Evolutionary conservation across 1,140 invertebrate genomes (phyloP), one percentile per base, ranked within the genome.

Genomic region (Fopius arisanus): DNA sequence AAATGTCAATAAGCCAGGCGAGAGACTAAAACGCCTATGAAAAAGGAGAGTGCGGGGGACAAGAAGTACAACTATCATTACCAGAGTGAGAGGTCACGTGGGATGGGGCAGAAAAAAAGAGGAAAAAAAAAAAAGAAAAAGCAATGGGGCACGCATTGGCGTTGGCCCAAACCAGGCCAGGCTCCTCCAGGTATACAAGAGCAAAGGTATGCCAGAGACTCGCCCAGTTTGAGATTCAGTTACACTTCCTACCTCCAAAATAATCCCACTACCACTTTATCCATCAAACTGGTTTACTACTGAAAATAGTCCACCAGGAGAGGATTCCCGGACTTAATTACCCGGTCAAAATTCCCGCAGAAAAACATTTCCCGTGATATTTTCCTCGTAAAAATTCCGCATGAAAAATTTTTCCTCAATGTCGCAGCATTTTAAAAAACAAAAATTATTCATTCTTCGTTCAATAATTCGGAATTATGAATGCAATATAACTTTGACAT

Each of bases 231-330:
- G 71, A 73, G 71, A 73, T 73, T 73, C 54, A 73, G 71, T 73
- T 73, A 67, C 71, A 73, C 71, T 73, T 73, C 71, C 71, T 72
- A 73, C 63, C 63, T 67, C 71, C 71, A 73, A 73, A 73, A 73
- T 73, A 67, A 73, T 37, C 51, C 29, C 21, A 29, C 69, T 71
- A 59, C n/a, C 14, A 33, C 26, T 68, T 70, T 70, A 37, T 62
- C 23, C 21, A 37, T 37, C 31, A 70, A 40, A 28, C 19, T 21
- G 29, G 14, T 28, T 9, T 29, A 37, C 31, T 37, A 37, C 63
- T 67, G 37, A 23, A 63, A 40, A 63, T 71, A 54, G 59, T 62
- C 59, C n/a, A 31, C 28, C n/a, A 26, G 28, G 12, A 51, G 67
- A 16, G 1, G 2, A 67, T 5, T n/a, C n/a, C n/a, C n/a, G n/a